Conservation (phyloP, 2,113 vertebrate species). For the Amia ocellicauda region DNA sequence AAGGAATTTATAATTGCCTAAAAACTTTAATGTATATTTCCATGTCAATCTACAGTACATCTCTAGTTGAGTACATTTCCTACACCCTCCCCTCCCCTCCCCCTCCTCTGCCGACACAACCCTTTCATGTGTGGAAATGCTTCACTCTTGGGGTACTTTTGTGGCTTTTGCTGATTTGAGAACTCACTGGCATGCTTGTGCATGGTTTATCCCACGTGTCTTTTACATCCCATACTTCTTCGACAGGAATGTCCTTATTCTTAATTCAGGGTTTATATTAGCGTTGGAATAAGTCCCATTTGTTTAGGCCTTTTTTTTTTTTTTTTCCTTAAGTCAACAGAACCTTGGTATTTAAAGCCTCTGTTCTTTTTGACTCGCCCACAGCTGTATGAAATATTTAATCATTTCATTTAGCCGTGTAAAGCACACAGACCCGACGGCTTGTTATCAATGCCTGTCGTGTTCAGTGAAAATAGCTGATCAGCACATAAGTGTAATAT, state of each 20-base stretch:
- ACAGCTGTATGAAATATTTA: not conserved
- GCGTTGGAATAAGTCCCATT: too few species aligned
- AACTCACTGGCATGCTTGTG: conserved; percentile 26
- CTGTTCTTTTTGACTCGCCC: too few species aligned
- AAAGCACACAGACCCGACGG: too few species aligned
- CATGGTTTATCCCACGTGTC: not conserved
- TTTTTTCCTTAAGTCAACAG: too few species aligned
- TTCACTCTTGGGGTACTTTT: conserved; percentile 15
- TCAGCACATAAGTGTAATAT: conserved; percentile 1
- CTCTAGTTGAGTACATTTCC: conserved; percentile 28
- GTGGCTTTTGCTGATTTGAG: conserved; percentile 23
- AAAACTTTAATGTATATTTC: too few species aligned
- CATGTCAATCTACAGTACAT: not conserved
- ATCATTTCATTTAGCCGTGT: not conserved
- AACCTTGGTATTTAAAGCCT: too few species aligned
- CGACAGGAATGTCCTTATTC: too few species aligned
- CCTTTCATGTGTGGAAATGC: not conserved
- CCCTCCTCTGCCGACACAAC: not conserved
- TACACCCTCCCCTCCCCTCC: conserved; percentile 33
- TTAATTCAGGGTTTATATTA: too few species aligned
- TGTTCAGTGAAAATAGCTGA: not conserved
- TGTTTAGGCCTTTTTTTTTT: too few species aligned
- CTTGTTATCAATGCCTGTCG: conserved; percentile 3
- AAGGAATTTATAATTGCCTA: too few species aligned
- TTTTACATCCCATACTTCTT: not conserved